A percentile compares a stretch with the other conserved stretches of the same genome.
phyloP scores from a whole-genome alignment of 2,797 vertebrate genomes.

The Xiphophorus birchmanni region DNA sequence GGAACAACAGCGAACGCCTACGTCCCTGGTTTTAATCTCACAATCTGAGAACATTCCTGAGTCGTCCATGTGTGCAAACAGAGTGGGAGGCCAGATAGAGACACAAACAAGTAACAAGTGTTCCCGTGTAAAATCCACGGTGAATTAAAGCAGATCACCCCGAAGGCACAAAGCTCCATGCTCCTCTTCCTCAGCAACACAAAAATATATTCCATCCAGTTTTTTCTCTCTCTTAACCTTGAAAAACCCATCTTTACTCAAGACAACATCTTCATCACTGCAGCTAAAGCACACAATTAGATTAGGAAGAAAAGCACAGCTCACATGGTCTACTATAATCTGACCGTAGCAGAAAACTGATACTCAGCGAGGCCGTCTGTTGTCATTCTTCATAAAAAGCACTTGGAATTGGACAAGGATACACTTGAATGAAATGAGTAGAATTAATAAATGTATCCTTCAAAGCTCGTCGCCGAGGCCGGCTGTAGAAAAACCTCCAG shows the following conservation, averaged over 20 bases:
- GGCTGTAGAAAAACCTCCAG: conserved; percentile 19
- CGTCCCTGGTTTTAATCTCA: conserved; percentile 25
- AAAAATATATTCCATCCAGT: conserved; percentile 17
- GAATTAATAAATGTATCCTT: conserved; percentile 1
- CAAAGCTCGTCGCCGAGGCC: conserved; percentile 5
- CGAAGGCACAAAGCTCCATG: conserved; percentile 14
- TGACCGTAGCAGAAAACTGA: not conserved
- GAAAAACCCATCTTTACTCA: conserved; percentile 8
- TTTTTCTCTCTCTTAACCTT: conserved; percentile 9
- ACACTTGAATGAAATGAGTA: conserved; percentile 14
- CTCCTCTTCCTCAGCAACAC: not conserved
- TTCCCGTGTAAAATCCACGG: conserved; percentile 24
- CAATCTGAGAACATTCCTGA: conserved; percentile 17
- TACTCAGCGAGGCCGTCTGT: not conserved
- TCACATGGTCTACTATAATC: not conserved
- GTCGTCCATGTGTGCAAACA: not conserved
- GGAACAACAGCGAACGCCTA: conserved; percentile 13
- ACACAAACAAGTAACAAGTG: conserved; percentile 13
- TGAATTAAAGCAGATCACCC: conserved; percentile 32
- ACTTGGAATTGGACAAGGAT: not conserved
- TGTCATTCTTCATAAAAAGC: not conserved
- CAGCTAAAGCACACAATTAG: not conserved
- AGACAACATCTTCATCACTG: not conserved
- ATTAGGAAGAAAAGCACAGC: not conserved
- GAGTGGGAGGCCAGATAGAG: conserved; percentile 15